Percentiles rank a stretch among this genome's conserved stretches.
Conservation (phyloP, 2,113 vertebrate genomes). For the Serilophus lunatus region DNA sequence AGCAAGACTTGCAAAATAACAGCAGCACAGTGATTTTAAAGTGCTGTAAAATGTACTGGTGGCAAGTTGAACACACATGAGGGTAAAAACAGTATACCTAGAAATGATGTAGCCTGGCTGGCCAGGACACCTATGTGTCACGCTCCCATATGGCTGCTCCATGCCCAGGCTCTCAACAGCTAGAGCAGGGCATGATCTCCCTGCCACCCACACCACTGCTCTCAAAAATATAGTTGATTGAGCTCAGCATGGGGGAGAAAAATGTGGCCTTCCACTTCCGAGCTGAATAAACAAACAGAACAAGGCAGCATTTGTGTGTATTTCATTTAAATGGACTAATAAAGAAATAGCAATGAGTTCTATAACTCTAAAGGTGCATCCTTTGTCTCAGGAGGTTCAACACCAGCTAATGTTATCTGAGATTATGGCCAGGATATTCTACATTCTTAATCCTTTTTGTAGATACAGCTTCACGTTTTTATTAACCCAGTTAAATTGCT, state of each 20-base stretch:
- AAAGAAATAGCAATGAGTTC: background rate
- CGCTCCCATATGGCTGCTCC: fast-evolving
- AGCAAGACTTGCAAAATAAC: background rate
- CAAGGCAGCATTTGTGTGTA: background rate
- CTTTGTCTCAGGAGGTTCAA: background rate
- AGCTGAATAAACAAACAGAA: background rate
- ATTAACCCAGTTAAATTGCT: background rate
- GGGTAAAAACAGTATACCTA: background rate
- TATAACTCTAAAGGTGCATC: background rate
- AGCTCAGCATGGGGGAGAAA: background rate
- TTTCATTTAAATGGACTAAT: background rate
- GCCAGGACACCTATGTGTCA: fast-evolving
- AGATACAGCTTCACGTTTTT: background rate
- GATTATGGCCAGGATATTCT: background rate
- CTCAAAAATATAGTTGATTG: background rate
- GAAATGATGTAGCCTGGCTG: background rate
- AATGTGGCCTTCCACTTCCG: background rate
- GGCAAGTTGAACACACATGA: background rate
- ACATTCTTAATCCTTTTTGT: background rate
- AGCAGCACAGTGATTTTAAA: background rate
- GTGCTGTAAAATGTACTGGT: background rate
- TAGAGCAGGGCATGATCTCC: background rate
- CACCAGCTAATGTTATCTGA: background rate
- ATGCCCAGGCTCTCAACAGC: fast-evolving
- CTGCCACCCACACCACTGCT: background rate